Percentiles rank a stretch among this genome's conserved stretches.
These are phyloP conservation scores for Otolemur crassicaudatus DNA, from an alignment of 2,797 vertebrate genomes.

Conservation along the genomic window DNA sequence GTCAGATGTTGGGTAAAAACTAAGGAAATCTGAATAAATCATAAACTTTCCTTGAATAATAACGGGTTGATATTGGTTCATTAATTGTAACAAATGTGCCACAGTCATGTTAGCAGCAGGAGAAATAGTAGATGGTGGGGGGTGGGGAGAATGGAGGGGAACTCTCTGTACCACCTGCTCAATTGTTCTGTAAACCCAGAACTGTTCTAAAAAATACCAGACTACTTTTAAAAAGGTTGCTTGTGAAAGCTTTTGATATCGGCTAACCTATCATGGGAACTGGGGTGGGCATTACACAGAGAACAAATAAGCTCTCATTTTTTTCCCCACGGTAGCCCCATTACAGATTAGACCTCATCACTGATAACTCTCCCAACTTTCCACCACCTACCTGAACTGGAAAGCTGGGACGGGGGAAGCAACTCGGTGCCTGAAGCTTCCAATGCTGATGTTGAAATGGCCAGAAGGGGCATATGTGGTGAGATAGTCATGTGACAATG, in stretches of 20 bases:
- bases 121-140: not conserved
- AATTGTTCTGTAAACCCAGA: not conserved
- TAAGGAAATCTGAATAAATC: not conserved
- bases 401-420: not conserved
- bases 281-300: too few relatives aligned
- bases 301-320: not conserved
- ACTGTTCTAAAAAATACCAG: constrained; percentile 24
- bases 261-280: not conserved
- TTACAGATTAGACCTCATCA: not conserved
- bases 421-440: not conserved
- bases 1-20: not conserved
- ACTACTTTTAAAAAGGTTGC: not conserved
- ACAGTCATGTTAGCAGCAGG: not conserved
- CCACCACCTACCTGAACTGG: not conserved
- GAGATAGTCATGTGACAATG: not conserved
- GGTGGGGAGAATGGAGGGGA: not conserved
- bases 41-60: not conserved
- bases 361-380: not conserved
- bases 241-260: not conserved
- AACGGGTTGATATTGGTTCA: not conserved
- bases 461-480: not conserved
- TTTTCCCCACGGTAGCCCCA: not conserved
- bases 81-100: not conserved
- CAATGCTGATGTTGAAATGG: not conserved
- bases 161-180: not conserved